phyloP scores from a whole-genome alignment of 2,113 vertebrate species.

The Leptocoma aspasia region DNA sequence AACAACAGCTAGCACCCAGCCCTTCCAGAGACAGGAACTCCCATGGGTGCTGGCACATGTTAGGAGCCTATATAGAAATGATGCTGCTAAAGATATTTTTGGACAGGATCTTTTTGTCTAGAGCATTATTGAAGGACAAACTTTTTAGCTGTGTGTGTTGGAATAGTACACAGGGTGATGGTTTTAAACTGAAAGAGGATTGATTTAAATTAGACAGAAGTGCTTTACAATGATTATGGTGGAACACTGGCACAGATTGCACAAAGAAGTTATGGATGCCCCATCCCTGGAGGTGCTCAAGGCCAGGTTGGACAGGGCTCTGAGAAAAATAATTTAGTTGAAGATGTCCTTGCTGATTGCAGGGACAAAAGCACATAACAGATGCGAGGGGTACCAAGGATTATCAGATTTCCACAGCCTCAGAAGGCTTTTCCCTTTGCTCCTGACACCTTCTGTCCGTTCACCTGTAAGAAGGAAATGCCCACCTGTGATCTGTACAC shows the following conservation, averaged over 20 bases:
- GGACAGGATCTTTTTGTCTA: neutral
- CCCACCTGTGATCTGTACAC: neutral
- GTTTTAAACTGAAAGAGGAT: neutral
- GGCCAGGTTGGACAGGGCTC: neutral
- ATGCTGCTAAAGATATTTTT: neutral
- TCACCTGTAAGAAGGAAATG: neutral
- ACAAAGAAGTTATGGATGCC: neutral
- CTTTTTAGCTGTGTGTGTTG: neutral
- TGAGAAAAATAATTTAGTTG: neutral
- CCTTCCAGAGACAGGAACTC: neutral
- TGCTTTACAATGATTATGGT: neutral
- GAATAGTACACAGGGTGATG: neutral
- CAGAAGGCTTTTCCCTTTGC: neutral
- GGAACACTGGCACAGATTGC: neutral
- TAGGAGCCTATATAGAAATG: neutral
- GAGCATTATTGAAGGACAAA: neutral
- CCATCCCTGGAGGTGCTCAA: neutral
- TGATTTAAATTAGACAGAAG: neutral
- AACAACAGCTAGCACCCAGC: neutral
- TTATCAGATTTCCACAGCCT: neutral
- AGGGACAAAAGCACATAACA: neutral
- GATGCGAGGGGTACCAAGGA: neutral
- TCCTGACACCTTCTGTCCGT: neutral
- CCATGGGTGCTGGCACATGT: neutral
- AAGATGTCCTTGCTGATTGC: neutral